Base-by-base conservation (phyloP, 2,888 invertebrate species). In the Mimas tiliae region DNA sequence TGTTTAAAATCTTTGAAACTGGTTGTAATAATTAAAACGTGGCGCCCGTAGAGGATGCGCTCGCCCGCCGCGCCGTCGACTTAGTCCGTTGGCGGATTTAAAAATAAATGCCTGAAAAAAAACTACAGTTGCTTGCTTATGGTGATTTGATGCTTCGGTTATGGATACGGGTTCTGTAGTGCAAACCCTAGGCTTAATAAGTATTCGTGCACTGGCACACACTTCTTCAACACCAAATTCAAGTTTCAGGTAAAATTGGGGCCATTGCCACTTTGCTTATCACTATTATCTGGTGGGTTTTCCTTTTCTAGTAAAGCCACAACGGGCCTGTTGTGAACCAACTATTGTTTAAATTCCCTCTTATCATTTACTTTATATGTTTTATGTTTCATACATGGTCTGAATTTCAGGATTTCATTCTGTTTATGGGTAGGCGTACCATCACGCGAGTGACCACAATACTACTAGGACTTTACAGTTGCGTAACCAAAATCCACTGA, bases 51-150 rank as follows among this genome's bases (percentile, higher is more conserved):
- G 83, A 78, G 80, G 82, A 80, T 80, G 80, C 73, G 74, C 74
- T 79, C 77, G 81, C 72, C 80, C 70, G 77, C 69, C 69, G 76
- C 70, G 77, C 69, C 69, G 76, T 73, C 79, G 81, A 82, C 85
- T 87, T 88, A 84, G 86, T 85, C 86, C 88, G 86, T 89, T 90
- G 90, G 82, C 86, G 89, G 90, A 89, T 91, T 92, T 88, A 81
- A 88, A 90, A 87, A 85, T 81, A 87, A 87, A 86, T 75, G 74
- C 74, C 72, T 70, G 76, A 86, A 90, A 87, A 82, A 86, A 81
- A 76, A 72, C 50, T 50, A 50, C 81, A 79, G 76, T 79, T 78
- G 81, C 78, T 75, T 82, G 81, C 78, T 75, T 82, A 79, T 80
- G 81, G 83, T 83, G 77, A 80, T 78, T 81, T 84, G 84, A 80